Conservation (phyloP, 2,888 invertebrate species). For the Apoda limacodes region DNA sequence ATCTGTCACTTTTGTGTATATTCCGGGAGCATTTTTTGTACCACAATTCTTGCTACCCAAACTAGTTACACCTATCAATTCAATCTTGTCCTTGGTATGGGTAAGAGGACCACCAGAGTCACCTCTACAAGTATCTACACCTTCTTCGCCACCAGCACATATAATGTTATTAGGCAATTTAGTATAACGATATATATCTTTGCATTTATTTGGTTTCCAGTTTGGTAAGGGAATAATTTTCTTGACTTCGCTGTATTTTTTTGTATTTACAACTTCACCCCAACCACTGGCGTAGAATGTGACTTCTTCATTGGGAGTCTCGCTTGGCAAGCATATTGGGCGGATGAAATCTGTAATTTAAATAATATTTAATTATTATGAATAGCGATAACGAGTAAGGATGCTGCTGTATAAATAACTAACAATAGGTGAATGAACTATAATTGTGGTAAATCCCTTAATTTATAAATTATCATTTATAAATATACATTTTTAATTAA, state of each 20-base stretch:
- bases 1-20: constrained; percentile 35
- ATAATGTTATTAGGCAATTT: constrained; percentile 28
- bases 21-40: constrained; percentile 29
- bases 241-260: constrained; percentile 31
- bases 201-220: constrained; percentile 25
- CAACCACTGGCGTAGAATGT: constrained; percentile 34
- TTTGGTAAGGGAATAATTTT: constrained; percentile 33
- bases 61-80: constrained; percentile 38
- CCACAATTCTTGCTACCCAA: constrained; percentile 34
- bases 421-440: too few species aligned
- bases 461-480: too few species aligned
- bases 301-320: constrained; percentile 14
- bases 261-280: constrained; percentile 27
- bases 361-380: too few species aligned
- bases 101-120: constrained; percentile 44
- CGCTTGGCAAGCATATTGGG: constrained; percentile 36
- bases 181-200: constrained; percentile 21
- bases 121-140: constrained; percentile 37
- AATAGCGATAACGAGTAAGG: too few species aligned
- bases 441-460: too few species aligned
- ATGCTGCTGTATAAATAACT: too few species aligned
- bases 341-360: constrained; percentile 41
- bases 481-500: too few species aligned
- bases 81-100: constrained; percentile 23
- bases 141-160: constrained; percentile 38